Percentiles rank a stretch among this genome's conserved stretches.
Conservation (phyloP, 2,888 invertebrate genomes). For the Oeneis ivallda region DNA sequence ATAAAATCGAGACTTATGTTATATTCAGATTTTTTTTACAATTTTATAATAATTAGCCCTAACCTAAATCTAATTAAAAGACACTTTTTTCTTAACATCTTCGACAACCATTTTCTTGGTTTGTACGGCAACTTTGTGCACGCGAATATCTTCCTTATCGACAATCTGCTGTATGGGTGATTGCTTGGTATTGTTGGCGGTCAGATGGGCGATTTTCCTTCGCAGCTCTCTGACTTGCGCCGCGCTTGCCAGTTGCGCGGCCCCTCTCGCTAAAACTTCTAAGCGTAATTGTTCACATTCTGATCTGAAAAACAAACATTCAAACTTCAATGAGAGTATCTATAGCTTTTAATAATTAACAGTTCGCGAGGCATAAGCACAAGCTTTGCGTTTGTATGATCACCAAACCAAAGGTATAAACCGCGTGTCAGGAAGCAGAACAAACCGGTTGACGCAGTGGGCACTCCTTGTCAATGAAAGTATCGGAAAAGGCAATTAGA, state of each 20-base stretch:
- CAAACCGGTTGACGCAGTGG: too few species aligned
- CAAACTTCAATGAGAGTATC: too few species aligned
- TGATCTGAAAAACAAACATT: constrained; percentile 47
- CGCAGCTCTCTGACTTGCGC: constrained; percentile 65
- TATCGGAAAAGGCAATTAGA: too few species aligned
- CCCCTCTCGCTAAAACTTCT: constrained; percentile 66
- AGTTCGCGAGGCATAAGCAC: too few species aligned
- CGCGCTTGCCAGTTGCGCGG: constrained; percentile 63
- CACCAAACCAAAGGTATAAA: too few species aligned
- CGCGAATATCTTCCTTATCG: constrained; percentile 46
- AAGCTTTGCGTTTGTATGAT: too few species aligned
- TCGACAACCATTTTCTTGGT: constrained; percentile 43
- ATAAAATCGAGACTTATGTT: too few species aligned
- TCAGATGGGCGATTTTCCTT: constrained; percentile 56
- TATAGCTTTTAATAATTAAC: too few species aligned
- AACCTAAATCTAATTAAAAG: constrained; percentile 54
- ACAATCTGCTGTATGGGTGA: constrained; percentile 42
- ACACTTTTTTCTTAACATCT: constrained; percentile 72
- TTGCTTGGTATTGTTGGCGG: constrained; percentile 34
- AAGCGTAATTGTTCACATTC: constrained; percentile 65
- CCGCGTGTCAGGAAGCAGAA: too few species aligned
- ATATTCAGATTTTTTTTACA: not conserved
- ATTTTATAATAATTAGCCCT: not conserved
- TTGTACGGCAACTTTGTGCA: constrained; percentile 43
- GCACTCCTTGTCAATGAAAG: too few species aligned